Base-by-base conservation (phyloP, 1,140 invertebrate genomes). In the Proales similis region DNA sequence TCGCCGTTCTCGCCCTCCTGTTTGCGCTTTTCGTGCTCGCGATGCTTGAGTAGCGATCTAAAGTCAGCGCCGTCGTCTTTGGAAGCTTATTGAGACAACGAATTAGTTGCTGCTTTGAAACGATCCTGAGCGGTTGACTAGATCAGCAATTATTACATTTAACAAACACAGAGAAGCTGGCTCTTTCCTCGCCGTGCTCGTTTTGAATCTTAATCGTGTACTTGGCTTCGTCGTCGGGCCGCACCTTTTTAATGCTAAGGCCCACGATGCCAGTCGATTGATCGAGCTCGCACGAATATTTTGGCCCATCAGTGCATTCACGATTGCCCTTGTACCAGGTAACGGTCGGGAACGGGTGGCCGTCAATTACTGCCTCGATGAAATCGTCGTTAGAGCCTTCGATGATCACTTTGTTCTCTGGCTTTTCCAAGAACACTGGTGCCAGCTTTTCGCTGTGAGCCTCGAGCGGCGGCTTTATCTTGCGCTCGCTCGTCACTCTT, bases 1-100 rank as follows among this genome's bases (percentile, higher is more conserved):
- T 46, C 39, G 5, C 57, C 32, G 11, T 27, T 38, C 20, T 48
- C 45, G 4, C 17, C 43, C 7, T 48, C 46, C 17, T 20, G 1
- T 48, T 48, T 48, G 27, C 32, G 38, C 24, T 63, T 63, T 14
- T 39, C 39, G 26, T 63, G 39, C 32, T 63, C 46, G 19, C 45
- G 30, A 63, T 48, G 43, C 39, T 39, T 47, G n/a, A 63, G n/a
- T 26, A 63, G 11, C 39, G 26, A 20, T 36, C 61, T 43, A 48
- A 63, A 63, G 30, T 63, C 61, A 48, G 26, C 45, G n/a, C 9
- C 45, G 43, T 39, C 61, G 17, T 47, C 46, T 38, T 63, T 48
- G 19, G 45, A 17, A 14, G 45, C 43, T 38, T 32, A 45, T 12
- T 45, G 45, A 24, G 32, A 11, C 27, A 45, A 61, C 14, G 29